These are phyloP conservation scores for Andrena marginata DNA, from an alignment of 2,888 invertebrate species.

Conservation along the genomic window DNA sequence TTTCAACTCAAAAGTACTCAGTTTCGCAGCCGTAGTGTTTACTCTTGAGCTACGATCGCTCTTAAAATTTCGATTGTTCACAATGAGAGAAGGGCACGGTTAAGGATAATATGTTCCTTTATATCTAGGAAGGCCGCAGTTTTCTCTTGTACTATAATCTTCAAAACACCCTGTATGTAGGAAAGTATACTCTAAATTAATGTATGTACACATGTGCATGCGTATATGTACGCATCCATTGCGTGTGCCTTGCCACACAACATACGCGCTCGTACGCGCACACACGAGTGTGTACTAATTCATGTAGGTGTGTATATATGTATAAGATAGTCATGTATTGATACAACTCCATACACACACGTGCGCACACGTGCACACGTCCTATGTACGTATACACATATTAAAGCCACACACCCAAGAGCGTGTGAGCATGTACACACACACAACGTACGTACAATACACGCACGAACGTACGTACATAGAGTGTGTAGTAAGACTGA, in stretches of 20 bases:
- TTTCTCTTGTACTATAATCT: constrained; percentile 60
- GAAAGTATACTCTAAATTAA: constrained; percentile 46
- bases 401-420: constrained; percentile 14
- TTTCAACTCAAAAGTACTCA: constrained; percentile 40
- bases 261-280: constrained; percentile 1
- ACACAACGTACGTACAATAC: too few species aligned
- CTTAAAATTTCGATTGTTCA: background rate
- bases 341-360: constrained; percentile 17
- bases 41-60: background rate
- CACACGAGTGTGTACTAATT: background rate
- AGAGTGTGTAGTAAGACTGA: constrained; percentile 35
- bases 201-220: constrained; percentile 9
- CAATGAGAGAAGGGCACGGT: background rate
- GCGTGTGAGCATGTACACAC: too few species aligned
- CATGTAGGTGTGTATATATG: too few species aligned
- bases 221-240: constrained; percentile 21
- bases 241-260: background rate
- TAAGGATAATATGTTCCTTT: constrained; percentile 34
- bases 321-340: too few species aligned
- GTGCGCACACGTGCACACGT: constrained; percentile 14
- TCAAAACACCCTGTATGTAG: constrained; percentile 54
- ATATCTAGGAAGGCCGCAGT: constrained; percentile 53
- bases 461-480: constrained; percentile 34
- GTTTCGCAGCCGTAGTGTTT: constrained; percentile 32
- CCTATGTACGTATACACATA: constrained; percentile 28